Evolutionary conservation across 2,888 invertebrate species (phyloP).

Genomic region (Drymonia ruficornis): DNA sequence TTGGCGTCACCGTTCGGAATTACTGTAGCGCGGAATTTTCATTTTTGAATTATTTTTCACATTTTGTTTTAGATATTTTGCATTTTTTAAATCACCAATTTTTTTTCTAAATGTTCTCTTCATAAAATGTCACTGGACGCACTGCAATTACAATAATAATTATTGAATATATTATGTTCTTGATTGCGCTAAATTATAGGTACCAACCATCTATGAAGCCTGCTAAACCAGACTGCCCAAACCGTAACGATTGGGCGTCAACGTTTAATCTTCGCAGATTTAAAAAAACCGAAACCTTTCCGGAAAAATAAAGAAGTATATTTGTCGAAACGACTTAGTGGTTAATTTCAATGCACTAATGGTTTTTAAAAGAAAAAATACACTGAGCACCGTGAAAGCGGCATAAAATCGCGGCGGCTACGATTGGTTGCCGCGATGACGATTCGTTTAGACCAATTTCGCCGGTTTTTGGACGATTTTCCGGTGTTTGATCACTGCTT

Average conservation of each 20-base stretch:
- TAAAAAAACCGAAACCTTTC: slow-evolving; percentile 20
- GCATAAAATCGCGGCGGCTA: slow-evolving; percentile 59
- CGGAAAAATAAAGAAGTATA: slow-evolving; percentile 45
- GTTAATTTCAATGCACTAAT: slow-evolving; percentile 78
- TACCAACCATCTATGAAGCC: slow-evolving; percentile 20
- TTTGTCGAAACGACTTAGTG: slow-evolving; percentile 55
- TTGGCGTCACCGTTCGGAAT: slow-evolving; percentile 10
- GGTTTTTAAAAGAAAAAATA: slow-evolving; percentile 61
- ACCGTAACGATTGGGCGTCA: slow-evolving; percentile 27
- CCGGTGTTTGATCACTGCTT: slow-evolving; percentile 77
- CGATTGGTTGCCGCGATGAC: slow-evolving; percentile 64
- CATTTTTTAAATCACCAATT: not conserved
- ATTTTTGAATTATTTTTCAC: slow-evolving; percentile 4
- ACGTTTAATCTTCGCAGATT: slow-evolving; percentile 34
- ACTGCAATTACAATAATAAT: not conserved
- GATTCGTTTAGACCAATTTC: slow-evolving; percentile 75
- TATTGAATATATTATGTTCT: slow-evolving; percentile 7
- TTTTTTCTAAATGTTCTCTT: not conserved
- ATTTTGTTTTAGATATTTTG: slow-evolving; percentile 1
- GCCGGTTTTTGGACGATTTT: slow-evolving; percentile 80
- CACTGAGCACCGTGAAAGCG: slow-evolving; percentile 68
- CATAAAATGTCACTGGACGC: not conserved
- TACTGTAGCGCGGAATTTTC: slow-evolving; percentile 14
- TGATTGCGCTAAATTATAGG: slow-evolving; percentile 33
- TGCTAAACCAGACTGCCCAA: slow-evolving; percentile 28